Conservation (phyloP, 2,797 vertebrate genomes). For the Otolemur crassicaudatus region DNA sequence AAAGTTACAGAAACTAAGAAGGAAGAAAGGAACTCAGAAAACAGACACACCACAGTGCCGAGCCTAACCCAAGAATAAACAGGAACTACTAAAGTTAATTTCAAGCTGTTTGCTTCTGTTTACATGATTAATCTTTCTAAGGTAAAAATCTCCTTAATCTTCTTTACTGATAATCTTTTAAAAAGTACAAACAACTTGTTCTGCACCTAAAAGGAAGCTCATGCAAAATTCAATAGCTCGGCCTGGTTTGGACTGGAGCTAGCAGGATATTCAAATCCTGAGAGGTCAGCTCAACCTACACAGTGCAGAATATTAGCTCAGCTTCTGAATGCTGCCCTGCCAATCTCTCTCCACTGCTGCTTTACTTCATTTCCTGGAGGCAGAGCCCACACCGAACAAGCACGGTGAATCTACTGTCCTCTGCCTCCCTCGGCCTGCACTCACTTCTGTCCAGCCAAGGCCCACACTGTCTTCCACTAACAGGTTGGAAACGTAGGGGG, state of each 20-base stretch:
- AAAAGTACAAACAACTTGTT: conserved; percentile 73
- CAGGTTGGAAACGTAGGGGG: neutral
- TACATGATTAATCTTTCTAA: conserved; percentile 66
- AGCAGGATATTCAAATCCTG: conserved; percentile 58
- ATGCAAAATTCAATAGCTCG: conserved; percentile 73
- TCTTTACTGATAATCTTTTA: conserved; percentile 73
- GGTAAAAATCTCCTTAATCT: conserved; percentile 64
- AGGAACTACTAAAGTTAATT: conserved; percentile 61
- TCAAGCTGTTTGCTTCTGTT: conserved; percentile 61
- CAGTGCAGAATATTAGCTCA: conserved; percentile 38
- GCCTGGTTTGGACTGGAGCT: conserved; percentile 68
- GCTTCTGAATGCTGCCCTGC: neutral
- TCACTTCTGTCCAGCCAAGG: neutral
- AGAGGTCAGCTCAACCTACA: conserved; percentile 68
- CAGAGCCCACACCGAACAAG: conserved; percentile 37
- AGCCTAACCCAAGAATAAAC: conserved; percentile 38
- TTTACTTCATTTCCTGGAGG: conserved; percentile 64
- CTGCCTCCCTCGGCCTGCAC: neutral
- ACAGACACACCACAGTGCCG: neutral
- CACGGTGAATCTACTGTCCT: conserved; percentile 39
- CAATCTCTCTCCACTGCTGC: conserved; percentile 61
- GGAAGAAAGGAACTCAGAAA: conserved; percentile 60
- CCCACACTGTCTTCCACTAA: neutral
- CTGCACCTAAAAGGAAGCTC: conserved; percentile 72
- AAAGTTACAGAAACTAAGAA: conserved; percentile 59